Evolutionary conservation across 2,888 invertebrate genomes (phyloP).

Genomic region (Tetheella fluctuosa): DNA sequence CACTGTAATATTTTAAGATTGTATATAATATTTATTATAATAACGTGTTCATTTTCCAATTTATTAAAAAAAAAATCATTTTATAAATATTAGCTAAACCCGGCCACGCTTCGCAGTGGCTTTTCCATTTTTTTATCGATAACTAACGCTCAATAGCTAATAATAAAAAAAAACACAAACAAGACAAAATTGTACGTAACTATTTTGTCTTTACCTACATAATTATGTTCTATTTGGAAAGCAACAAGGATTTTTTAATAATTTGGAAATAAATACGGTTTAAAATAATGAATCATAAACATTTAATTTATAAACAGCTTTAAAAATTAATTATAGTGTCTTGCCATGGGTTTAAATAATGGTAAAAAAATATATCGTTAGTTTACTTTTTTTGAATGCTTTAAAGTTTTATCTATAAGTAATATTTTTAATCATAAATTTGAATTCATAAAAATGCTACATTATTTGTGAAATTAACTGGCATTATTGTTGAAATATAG

Average conservation of each 20-base stretch:
- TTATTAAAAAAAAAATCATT: not conserved
- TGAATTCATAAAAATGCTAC: not conserved
- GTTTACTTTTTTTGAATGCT: not conserved
- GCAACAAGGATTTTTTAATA: not conserved
- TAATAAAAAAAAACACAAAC: no score
- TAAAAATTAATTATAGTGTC: not conserved
- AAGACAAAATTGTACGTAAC: no score
- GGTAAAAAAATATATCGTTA: conserved; percentile 2
- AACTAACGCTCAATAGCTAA: no score
- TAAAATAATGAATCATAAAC: conserved; percentile 3
- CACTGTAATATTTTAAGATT: not conserved
- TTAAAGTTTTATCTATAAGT: not conserved
- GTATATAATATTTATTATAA: conserved; percentile 10
- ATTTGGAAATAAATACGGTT: not conserved
- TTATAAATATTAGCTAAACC: no score
- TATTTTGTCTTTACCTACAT: no score
- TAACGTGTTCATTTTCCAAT: not conserved
- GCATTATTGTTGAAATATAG: no score
- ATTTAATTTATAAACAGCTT: conserved; percentile 7
- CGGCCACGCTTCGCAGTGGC: no score
- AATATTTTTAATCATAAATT: not conserved
- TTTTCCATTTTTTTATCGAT: no score
- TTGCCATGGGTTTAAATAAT: conserved; percentile 6
- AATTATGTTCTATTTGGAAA: no score
- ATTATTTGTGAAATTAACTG: not conserved